A percentile compares a stretch with the other conserved stretches of the same genome.
Evolutionary conservation across 2,888 invertebrate species (phyloP).

Genomic region (Acholoe squamosa): DNA sequence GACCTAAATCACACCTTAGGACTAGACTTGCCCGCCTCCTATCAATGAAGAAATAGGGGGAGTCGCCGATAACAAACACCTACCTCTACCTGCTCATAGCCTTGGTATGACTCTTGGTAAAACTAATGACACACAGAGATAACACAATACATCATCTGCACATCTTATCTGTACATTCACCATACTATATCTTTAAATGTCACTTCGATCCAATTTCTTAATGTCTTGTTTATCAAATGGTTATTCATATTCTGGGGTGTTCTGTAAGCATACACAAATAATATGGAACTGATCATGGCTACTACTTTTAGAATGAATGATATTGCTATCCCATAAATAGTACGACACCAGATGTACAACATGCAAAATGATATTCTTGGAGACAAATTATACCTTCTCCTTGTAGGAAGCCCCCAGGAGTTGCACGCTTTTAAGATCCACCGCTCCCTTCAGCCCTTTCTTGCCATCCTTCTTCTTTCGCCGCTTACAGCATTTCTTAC

Average conservation of each 20-base stretch:
- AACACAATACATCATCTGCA: conserved; percentile 28
- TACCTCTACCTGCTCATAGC: conserved; percentile 48
- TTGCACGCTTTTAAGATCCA: conserved; percentile 98
- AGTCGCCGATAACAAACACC: background rate
- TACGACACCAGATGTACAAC: too few species aligned
- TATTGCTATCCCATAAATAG: too few species aligned
- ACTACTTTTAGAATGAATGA: too few species aligned
- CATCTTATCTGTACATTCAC: background rate
- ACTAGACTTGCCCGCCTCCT: background rate
- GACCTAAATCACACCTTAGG: background rate
- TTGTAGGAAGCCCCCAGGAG: conserved; percentile 87
- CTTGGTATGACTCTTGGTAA: background rate
- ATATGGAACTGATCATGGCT: too few species aligned
- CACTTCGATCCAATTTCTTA: too few species aligned
- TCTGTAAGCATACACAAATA: too few species aligned
- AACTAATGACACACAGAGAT: background rate
- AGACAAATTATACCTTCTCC: conserved; percentile 54
- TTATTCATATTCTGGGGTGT: too few species aligned
- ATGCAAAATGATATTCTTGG: background rate
- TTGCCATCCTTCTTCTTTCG: conserved; percentile 85
- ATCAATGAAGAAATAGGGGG: background rate
- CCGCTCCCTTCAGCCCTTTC: conserved; percentile 86
- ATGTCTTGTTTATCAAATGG: too few species aligned
- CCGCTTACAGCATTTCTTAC: conserved; percentile 81
- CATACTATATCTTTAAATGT: too few species aligned